Evolutionary conservation across 2,113 vertebrate genomes (phyloP), one percentile per base, ranked within the genome.

Genomic region (Turdus rufiventris): DNA sequence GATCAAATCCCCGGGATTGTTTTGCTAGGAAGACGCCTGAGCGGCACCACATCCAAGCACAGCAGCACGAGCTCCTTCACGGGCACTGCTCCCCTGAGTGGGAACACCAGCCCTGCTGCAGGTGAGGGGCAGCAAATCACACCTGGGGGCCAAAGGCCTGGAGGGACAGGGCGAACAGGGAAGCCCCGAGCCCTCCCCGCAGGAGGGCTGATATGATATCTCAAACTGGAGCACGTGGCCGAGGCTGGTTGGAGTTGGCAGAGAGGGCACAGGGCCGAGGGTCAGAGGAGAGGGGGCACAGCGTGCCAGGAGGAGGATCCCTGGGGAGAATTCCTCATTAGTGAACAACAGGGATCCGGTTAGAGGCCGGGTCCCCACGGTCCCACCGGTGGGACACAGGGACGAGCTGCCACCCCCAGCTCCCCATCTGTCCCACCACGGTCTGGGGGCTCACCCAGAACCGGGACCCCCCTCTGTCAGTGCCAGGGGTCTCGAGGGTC

Each of bases 171-270:
- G 33, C 47, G 5, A 79, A 34, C 10, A 0, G 5, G 62, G 34
- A 14, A 36, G 18, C 6, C 25, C 9, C 0, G 5, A 47, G 38
- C 4, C 3, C 8, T 26, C 33, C 24, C 9, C 1, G 11, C 9
- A 15, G 40, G 78, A 48, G 47, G 54, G 54, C 54, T 48, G 78
- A 13, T 40, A 8, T 0, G 47, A 76, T 70, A 83, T 62, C 56
- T 4, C 1, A 0, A 18, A 3, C 0, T 0, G 12, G 48, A 38
- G 36, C 28, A 12, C 0, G 3, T 0, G 0, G 38, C 15, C 0
- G 1, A 5, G 45, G 62, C 31, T 10, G 5, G 29, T 1, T 1
- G 1, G 2, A 40, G 28, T 2, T 21, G 56, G 54, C 45, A 29
- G 40, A n/a, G 56, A 5, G 68, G 7, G 17, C 67, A 72, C 54